Percentiles rank a stretch among this genome's conserved stretches.
Conservation (phyloP, 1,140 invertebrate genomes). For the Halotydeus destructor region DNA sequence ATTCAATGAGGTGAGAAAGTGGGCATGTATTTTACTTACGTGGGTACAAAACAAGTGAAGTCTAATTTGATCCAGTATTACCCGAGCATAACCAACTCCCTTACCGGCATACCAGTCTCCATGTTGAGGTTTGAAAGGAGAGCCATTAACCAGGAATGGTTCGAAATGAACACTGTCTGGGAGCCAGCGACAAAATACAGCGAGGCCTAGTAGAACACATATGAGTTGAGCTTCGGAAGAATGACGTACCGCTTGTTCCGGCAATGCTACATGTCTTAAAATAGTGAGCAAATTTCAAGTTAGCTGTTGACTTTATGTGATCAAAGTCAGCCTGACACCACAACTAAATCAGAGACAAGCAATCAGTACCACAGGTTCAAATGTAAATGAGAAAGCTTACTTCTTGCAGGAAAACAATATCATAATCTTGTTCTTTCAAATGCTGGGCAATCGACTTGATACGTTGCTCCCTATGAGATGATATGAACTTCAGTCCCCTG, state of each 20-base stretch:
- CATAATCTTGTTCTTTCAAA: conserved; percentile 14
- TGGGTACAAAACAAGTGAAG: conserved; percentile 14
- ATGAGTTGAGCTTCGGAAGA: neutral
- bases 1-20: neutral
- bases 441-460: conserved; percentile 14
- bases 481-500: conserved; percentile 11
- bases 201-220: conserved; percentile 9
- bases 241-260: conserved; percentile 11
- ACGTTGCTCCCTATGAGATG: conserved; percentile 9
- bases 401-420: conserved; percentile 16
- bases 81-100: conserved; percentile 11
- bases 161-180: conserved; percentile 13
- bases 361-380: neutral
- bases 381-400: conserved; percentile 2
- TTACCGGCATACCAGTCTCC: conserved; percentile 16
- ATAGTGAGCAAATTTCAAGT: conserved; percentile 13
- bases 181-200: conserved; percentile 11
- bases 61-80: conserved; percentile 7
- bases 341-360: conserved; percentile 2
- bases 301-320: conserved; percentile 7
- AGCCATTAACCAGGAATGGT: conserved; percentile 13
- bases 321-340: conserved; percentile 14
- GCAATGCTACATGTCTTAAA: conserved; percentile 13
- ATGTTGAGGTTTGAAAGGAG: conserved; percentile 12
- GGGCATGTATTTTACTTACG: conserved; percentile 2